phyloP scores from a whole-genome alignment of 2,888 invertebrate genomes.

The Cotesia congregata region DNA sequence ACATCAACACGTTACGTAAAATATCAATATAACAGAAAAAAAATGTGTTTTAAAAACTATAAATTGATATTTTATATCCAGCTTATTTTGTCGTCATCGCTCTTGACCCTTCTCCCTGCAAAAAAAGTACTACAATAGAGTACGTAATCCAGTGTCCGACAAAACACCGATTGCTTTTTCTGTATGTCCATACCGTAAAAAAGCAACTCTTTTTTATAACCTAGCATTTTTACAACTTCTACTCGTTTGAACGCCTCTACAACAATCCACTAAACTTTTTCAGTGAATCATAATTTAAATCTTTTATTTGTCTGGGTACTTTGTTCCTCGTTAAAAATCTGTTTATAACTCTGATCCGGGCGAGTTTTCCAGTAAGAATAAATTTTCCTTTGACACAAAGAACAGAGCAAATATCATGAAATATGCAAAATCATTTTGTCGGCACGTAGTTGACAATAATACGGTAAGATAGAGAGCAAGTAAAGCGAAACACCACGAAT shows the following conservation, averaged over 20 bases:
- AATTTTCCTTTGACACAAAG: background rate
- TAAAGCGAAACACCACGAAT: constrained; percentile 12
- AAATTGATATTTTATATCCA: background rate
- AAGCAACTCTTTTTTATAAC: background rate
- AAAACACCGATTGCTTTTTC: background rate
- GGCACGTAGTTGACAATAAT: constrained; percentile 12
- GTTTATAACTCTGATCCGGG: background rate
- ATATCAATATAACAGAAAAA: background rate
- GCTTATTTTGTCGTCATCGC: background rate
- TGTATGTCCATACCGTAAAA: background rate
- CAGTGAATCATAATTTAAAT: background rate
- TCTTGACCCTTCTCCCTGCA: background rate
- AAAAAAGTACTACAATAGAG: background rate
- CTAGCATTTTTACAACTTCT: background rate
- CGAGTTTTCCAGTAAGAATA: background rate
- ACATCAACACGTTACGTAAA: too few relatives aligned
- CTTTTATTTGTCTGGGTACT: background rate
- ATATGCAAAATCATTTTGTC: constrained; percentile 38
- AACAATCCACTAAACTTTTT: background rate
- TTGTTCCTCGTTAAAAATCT: background rate
- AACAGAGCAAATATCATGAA: constrained; percentile 22
- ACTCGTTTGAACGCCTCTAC: background rate
- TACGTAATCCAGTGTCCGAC: background rate
- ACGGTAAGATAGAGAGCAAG: background rate
- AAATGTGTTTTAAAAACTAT: background rate